Evolutionary conservation across 2,797 vertebrate species (phyloP).

Genomic region (Sciaenops ocellatus): DNA sequence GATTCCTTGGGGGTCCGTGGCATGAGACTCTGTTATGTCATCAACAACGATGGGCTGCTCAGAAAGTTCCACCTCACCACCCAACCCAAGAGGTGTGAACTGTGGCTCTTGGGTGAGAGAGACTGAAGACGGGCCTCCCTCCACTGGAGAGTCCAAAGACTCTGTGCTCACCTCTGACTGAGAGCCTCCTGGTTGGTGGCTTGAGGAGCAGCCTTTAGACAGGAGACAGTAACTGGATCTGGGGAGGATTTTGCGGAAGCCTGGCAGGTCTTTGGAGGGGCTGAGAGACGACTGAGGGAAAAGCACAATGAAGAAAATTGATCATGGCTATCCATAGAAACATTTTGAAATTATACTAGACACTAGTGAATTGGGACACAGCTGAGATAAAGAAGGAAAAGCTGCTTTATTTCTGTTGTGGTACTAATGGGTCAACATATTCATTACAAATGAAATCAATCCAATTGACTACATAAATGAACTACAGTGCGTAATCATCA

Average conservation of each 20-base stretch:
- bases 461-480: background rate
- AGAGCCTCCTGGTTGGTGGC: slow-evolving; percentile 79
- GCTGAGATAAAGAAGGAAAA: background rate
- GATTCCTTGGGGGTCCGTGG: slow-evolving; percentile 79
- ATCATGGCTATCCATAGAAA: background rate
- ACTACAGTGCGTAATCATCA: slow-evolving; percentile 12
- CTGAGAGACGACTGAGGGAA: slow-evolving; percentile 68
- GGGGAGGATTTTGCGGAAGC: slow-evolving; percentile 97
- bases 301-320: slow-evolving; percentile 66
- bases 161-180: slow-evolving; percentile 85
- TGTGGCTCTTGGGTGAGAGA: slow-evolving; percentile 74
- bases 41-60: slow-evolving; percentile 88
- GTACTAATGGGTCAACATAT: slow-evolving; percentile 5
- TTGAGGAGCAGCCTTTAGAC: slow-evolving; percentile 86
- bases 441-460: slow-evolving; percentile 30
- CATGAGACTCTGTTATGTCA: slow-evolving; percentile 76
- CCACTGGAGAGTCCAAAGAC: slow-evolving; percentile 47
- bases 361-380: background rate
- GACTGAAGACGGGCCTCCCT: slow-evolving; percentile 56
- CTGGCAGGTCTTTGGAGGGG: slow-evolving; percentile 90
- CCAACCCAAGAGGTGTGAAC: slow-evolving; percentile 74
- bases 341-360: background rate
- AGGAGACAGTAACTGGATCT: slow-evolving; percentile 93
- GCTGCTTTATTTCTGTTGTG: background rate
- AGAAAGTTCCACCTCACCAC: slow-evolving; percentile 82